Base-by-base conservation (phyloP, 2,888 invertebrate species). In the Syrphus vitripennis region DNA sequence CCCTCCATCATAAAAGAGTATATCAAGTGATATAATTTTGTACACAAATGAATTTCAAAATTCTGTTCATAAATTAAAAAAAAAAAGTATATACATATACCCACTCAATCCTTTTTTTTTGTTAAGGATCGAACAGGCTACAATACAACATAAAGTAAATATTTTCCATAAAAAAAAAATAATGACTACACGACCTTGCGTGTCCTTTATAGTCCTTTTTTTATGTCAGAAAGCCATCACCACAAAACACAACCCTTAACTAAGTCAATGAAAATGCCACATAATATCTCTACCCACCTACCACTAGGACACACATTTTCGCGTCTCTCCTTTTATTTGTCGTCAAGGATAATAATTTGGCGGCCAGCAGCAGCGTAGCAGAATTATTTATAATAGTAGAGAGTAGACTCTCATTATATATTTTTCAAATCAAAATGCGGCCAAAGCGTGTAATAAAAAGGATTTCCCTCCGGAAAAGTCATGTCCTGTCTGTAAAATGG, bases 391-490 rank as follows among this genome's bases (percentile, higher is more conserved):
- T 65, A 70, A 50, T 69, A 40, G 45, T 61, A 40, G 67, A 29
- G n/a, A n/a, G n/a, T n/a, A n/a, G n/a, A n/a, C n/a, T n/a, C 70
- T 83, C 79, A 83, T 83, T 80, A 83, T 70, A 83, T 70, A 59
- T 65, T 79, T 31, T 65, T 16, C 19, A 72, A 71, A 77, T 72
- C 48, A 69, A 82, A 69, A 82, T 40, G 31, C 69, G 53, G 34
- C 26, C 45, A 59, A 57, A 16, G 45, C 26, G 48, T 50, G 21
- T 50, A 24, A 61, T 31, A 67, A 55, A 63, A 67, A 53, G 48
- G 69, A 61, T 65, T 70, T 10, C 57, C 81, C 77, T 74, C 19
- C 12, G 61, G 69, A 63, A 48, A 48, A 34, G 50, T 19, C 61
- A 57, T 63, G 74, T 86, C 81, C 77, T 86, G 81, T 57, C 77